Evolutionary conservation across 2,797 vertebrate species (phyloP), one percentile per base, ranked within the genome.

Genomic region (Eupleurogrammus muticus): DNA sequence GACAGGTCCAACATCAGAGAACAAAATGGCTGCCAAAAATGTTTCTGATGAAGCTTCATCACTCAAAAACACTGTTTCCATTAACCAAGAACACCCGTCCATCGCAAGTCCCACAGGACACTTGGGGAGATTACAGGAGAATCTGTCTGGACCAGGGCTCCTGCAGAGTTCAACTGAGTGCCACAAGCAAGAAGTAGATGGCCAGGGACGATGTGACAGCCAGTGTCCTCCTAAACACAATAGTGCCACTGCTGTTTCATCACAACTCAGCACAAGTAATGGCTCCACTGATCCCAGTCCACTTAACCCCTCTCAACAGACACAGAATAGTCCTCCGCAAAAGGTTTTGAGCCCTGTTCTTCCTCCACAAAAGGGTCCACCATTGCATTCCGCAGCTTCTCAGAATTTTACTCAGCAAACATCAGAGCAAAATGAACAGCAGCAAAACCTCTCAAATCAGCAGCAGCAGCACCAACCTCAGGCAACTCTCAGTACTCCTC

Each of bases 1-100:
- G 28, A 75, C 85, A 94, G 94, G 87, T 54, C 61, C 71, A 0
- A 35, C 60, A 20, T 36, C 74, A 1, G 87, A 89, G 66, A 73
- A 67, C 47, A 82, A 77, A 63, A 61, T 75, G 23, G 46, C 71
- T 50, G 47, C 62, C 38, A 75, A 48, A 73, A 74, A 4, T 47
- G 17, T 77, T 35, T 73, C 74, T 5, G 56, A 82, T 61, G 87
- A 80, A 54, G 62, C 73, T 13, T 59, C 75, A n/a, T 55, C 80
- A n/a, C 84, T 86, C 40, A 83, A 73, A 58, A 75, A 64, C 36
- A 70, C 47, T 5, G 58, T 73, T 57, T 62, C 68, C 2, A 17
- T 54, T 47, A 58, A 80, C 38, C 71, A 83, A 46, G 85, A 90
- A 35, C 76, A 66, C 3, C 58, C n/a, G 5, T 69, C 89, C 24